A percentile compares a stretch with the other conserved stretches of the same genome.
Conservation (phyloP, 2,797 vertebrate genomes). For the Champsocephalus esox region DNA sequence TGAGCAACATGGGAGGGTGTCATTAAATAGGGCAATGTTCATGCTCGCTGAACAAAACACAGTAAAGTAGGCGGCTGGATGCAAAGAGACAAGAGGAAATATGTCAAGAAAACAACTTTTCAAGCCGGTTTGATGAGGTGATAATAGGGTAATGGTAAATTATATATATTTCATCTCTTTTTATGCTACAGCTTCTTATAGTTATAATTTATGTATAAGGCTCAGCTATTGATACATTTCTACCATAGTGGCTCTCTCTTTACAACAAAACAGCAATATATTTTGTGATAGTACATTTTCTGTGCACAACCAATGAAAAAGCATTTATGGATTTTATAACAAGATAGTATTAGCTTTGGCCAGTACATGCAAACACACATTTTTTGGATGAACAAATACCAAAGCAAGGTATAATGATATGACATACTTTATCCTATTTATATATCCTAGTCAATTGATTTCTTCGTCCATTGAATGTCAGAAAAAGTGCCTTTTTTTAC, state of each 20-base stretch:
- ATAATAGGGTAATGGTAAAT: neutral
- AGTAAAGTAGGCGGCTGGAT: conserved; percentile 58
- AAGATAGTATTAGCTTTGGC: neutral
- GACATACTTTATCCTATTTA: neutral
- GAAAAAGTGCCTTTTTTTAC: too few species aligned
- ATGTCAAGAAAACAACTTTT: conserved; percentile 65
- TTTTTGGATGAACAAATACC: neutral
- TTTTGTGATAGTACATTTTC: neutral
- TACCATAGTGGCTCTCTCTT: neutral
- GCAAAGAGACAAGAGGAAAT: conserved; percentile 69
- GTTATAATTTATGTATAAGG: neutral
- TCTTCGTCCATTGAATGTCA: neutral
- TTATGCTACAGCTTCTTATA: neutral
- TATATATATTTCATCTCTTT: neutral
- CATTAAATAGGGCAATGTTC: conserved; percentile 82
- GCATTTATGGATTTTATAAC: neutral
- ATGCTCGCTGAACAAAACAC: conserved; percentile 78
- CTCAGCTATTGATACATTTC: neutral
- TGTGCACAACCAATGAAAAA: neutral
- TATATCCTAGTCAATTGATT: neutral
- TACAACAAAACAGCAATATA: neutral
- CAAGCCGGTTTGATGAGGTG: conserved; percentile 1
- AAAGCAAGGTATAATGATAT: neutral
- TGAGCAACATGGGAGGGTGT: conserved; percentile 49
- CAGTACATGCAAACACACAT: neutral